phyloP scores from a whole-genome alignment of 2,888 invertebrate genomes.

The Deroplatys truncata region DNA sequence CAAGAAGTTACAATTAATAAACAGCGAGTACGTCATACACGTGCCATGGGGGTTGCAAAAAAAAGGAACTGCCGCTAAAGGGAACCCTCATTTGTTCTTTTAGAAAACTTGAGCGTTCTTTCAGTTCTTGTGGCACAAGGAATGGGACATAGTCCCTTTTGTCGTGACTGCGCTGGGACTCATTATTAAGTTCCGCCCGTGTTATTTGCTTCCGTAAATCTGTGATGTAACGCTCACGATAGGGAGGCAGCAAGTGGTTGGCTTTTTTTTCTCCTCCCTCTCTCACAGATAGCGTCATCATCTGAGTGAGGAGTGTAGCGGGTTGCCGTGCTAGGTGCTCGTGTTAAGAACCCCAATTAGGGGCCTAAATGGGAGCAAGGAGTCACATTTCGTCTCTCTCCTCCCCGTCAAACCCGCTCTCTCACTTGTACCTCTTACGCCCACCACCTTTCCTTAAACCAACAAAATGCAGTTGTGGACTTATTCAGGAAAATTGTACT shows the following conservation, averaged over 20 bases:
- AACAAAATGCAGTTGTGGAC: not conserved
- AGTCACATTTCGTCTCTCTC: not conserved
- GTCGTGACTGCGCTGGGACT: not conserved
- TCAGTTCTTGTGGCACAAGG: not conserved
- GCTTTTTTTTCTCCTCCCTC: not conserved
- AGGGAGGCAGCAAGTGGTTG: not conserved
- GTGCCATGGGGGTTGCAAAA: not conserved
- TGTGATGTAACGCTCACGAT: not conserved
- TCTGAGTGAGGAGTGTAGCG: not conserved
- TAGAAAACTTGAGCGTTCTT: not conserved
- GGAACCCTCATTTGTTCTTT: not conserved
- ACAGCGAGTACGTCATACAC: not conserved
- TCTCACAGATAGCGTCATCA: not conserved
- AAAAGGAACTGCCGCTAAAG: not conserved
- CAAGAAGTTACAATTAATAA: not conserved
- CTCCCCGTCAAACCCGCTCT: not conserved
- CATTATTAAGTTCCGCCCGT: conserved; percentile 1
- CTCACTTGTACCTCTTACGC: not conserved
- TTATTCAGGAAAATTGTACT: not conserved
- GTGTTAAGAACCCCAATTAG: conserved; percentile 5
- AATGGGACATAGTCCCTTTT: not conserved
- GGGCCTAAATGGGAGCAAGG: conserved; percentile 11
- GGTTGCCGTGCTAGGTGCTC: not conserved
- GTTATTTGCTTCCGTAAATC: not conserved
- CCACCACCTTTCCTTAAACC: not conserved